These are phyloP conservation scores for Pluvianellus socialis DNA, from an alignment of 2,113 vertebrate species.

Conservation along the genomic window DNA sequence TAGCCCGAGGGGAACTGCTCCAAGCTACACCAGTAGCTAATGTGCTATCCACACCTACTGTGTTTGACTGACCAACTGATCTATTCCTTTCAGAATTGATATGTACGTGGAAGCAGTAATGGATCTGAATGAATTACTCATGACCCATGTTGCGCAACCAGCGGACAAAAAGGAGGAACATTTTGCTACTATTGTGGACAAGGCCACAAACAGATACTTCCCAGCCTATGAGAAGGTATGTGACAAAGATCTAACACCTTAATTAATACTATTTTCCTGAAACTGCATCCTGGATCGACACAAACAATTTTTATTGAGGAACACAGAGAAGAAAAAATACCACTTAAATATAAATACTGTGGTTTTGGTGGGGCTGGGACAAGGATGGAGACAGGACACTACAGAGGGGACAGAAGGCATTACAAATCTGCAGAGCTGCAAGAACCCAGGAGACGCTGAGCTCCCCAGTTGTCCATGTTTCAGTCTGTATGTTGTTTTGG, in stretches of 20 bases:
- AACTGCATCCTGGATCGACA: background rate
- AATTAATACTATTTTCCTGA: background rate
- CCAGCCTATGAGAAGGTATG: slow-evolving; percentile 85
- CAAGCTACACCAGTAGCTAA: background rate
- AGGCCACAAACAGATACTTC: slow-evolving; percentile 77
- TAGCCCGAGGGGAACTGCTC: background rate
- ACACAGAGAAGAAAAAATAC: background rate
- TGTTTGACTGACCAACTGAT: background rate
- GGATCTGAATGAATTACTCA: slow-evolving; percentile 77
- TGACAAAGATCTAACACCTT: background rate
- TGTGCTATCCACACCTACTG: background rate
- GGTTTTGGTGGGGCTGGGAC: background rate
- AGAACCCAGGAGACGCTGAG: background rate
- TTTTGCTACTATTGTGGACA: slow-evolving; percentile 62
- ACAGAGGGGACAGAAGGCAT: background rate
- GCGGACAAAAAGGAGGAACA: slow-evolving; percentile 48
- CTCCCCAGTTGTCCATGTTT: background rate
- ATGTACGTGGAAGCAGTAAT: slow-evolving; percentile 79
- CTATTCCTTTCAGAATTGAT: slow-evolving; percentile 78
- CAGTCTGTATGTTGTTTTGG: background rate
- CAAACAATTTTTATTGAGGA: background rate
- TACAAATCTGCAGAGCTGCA: background rate
- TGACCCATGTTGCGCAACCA: background rate
- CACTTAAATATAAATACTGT: background rate
- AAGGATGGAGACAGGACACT: background rate